Evolutionary conservation across 1,140 invertebrate genomes (phyloP), one percentile per base, ranked within the genome.

Genomic region (Samia ricini): DNA sequence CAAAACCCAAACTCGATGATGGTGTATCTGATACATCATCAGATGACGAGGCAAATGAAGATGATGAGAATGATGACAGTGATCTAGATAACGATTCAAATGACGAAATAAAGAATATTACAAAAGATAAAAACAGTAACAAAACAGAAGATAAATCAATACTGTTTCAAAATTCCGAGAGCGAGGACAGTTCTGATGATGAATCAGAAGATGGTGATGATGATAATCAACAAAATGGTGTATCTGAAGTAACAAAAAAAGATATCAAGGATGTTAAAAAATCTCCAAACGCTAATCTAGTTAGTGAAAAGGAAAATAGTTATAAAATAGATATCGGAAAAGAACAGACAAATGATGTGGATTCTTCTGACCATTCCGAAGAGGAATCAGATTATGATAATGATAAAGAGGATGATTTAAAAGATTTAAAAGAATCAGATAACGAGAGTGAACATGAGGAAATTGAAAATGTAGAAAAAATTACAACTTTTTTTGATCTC

Each of bases 341-440:
- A 15, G 19, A 52, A 52, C 20, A 12, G 8, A 23, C 1, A 22
- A 23, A 10, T 52, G 51, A 52, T 5, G 22, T 22, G 8, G 20
- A 22, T 52, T 52, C 51, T 20, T 48, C 36, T 15, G 10, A 48
- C 10, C 10, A 48, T 15, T 48, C 36, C 5, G 51, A 52, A 12
- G 89, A 92, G 60, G 77, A 91, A 72, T 79, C 91, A 26, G 89
- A 86, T 51, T 91, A 92, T 71, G 21, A 19, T 6, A 49, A 29
- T 56, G 72, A 74, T 7, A 80, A 86, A 4, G 79, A 72, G 29
- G 76, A 81, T 65, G 68, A 79, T 72, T 71, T 76, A 7, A 74
- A 75, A 49, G 79, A 83, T 69, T 64, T 78, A 6, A 79, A 70
- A 56, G 72, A 78, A 42, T 71, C 70, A 8, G 74, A 76, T 60